Conservation (phyloP, 1,140 invertebrate genomes). For the Pogonognathellus flavescens region DNA sequence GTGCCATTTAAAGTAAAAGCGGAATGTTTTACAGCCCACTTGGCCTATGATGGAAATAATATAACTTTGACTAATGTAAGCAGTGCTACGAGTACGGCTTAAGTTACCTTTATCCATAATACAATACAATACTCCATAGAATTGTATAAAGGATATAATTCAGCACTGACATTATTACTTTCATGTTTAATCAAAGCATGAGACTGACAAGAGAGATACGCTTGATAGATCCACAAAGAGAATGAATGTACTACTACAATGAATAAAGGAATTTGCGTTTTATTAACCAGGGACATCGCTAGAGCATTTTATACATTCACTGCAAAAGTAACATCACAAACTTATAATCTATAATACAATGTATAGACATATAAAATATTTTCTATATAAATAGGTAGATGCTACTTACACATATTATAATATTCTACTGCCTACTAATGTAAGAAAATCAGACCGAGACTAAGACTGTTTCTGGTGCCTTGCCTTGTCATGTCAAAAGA, state of each 20-base stretch:
- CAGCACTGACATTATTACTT: no score
- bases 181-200: no score
- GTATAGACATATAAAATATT: background rate
- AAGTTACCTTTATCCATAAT: background rate
- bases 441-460: background rate
- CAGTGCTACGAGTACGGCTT: background rate
- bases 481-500: slow-evolving; percentile 33
- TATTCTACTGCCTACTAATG: background rate
- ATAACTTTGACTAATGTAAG: slow-evolving; percentile 4
- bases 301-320: no score
- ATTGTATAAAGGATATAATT: background rate
- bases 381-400: background rate
- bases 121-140: background rate
- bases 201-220: no score
- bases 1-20: slow-evolving; percentile 21
- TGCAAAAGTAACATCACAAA: no score
- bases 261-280: no score
- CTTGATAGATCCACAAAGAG: no score
- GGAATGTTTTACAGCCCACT: background rate
- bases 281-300: no score
- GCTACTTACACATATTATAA: background rate
- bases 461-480: background rate
- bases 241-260: no score
- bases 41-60: background rate
- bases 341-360: background rate